Evolutionary conservation across 2,113 vertebrate genomes (phyloP), one percentile per base, ranked within the genome.

Genomic region (Polypterus bichir): DNA sequence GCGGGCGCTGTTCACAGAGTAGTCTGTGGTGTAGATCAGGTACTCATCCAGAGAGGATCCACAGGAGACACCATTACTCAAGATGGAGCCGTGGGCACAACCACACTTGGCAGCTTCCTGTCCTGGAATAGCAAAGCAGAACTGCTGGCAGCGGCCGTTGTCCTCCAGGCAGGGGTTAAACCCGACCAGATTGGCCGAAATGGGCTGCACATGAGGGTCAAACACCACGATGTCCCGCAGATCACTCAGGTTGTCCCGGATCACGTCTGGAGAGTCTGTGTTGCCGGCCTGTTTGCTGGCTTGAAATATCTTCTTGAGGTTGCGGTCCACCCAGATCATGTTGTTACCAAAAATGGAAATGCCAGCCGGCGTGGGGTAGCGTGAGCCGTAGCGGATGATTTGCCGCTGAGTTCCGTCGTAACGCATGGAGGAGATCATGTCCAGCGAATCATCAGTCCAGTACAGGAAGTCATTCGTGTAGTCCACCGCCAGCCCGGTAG

Each of bases 321-420:
- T 95, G 57, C 83, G 83, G 70, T 97, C 93, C 52, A 96, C 92
- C 94, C 94, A 97, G 71, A 97, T 85, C 74, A 97, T 91, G 62
- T 81, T 77, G 77, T 91, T 81, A 65, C 80, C 88, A 55, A 93
- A 92, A 68, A 96, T 65, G 9, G 90, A 84, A 70, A 97, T 78
- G 57, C 91, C 89, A 62, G 80, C 87, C 0, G 93, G 94, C 61
- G 91, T 84, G 2, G 94, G 94, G 69, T 91, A 91, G 5, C 88
- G 88, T 70, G 86, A 94, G 7, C 94, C 94, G 0, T 86, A 91
- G 7, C 89, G 87, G 45, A 97, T 70, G 46, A 93, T 84, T 79
- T 91, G 77, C 56, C 84, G 77, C 48, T 89, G 81, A 48, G 83
- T 80, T 9, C 91, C 92, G 7, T 91, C 78, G 0, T 71, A 47